Conservation (phyloP, 2,888 invertebrate genomes). For the Tipula unca region DNA sequence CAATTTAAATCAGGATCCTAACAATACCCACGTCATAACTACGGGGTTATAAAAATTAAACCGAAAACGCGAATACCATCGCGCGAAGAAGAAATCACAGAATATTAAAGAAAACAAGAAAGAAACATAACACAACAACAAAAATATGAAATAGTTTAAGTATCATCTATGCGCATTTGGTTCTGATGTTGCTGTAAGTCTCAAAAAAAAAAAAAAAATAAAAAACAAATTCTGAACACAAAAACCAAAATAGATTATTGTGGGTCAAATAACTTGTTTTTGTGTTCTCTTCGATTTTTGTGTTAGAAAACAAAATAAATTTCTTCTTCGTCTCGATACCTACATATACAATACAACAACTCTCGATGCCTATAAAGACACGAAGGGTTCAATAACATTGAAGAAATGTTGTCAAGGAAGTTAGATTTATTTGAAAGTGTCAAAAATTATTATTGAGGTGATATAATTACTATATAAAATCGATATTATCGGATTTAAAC, state of each 20-base stretch:
- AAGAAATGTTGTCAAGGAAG: conserved; percentile 8
- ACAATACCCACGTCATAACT: background rate
- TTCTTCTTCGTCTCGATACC: background rate
- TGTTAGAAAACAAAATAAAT: conserved; percentile 8
- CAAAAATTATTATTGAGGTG: conserved; percentile 14
- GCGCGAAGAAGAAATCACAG: background rate
- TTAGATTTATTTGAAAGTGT: conserved; percentile 8
- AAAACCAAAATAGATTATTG: conserved; percentile 16
- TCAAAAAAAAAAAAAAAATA: background rate
- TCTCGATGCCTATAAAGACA: background rate
- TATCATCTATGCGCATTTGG: background rate
- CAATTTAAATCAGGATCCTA: background rate
- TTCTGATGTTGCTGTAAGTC: background rate
- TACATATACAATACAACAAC: background rate
- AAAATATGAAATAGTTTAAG: background rate
- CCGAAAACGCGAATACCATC: background rate
- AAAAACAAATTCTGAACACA: background rate
- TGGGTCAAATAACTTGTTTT: conserved; percentile 17
- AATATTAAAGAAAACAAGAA: background rate
- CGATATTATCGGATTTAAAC: background rate
- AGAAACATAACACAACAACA: background rate
- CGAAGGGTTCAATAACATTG: background rate
- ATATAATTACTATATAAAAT: conserved; percentile 8
- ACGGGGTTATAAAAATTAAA: background rate
- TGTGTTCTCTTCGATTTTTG: background rate